phyloP scores from a whole-genome alignment of 1,140 invertebrate species.

The Popillia japonica region DNA sequence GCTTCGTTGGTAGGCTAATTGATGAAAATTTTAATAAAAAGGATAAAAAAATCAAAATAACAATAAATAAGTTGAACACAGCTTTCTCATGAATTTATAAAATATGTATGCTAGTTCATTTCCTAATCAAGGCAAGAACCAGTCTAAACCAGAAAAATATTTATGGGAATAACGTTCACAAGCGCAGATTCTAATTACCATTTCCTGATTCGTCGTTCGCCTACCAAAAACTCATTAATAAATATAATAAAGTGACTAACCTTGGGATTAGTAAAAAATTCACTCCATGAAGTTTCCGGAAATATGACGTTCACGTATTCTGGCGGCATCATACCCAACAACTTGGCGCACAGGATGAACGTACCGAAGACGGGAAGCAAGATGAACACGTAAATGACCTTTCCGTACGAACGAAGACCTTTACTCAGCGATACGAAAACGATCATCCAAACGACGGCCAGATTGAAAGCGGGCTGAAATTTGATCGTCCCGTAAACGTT shows the following conservation, averaged over 20 bases:
- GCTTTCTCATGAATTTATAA: no score
- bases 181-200: no score
- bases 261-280: conserved; percentile 84
- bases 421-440: conserved; percentile 89
- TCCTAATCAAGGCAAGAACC: not conserved
- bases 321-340: conserved; percentile 74
- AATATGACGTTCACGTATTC: conserved; percentile 74
- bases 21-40: no score
- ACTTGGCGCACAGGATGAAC: conserved; percentile 75
- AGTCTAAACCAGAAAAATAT: no score
- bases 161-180: no score
- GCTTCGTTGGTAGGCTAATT: no score
- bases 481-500: conserved; percentile 74
- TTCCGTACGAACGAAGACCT: conserved; percentile 86
- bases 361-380: conserved; percentile 77
- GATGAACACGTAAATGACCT: conserved; percentile 80
- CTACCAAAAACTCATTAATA: no score
- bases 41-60: no score
- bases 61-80: no score
- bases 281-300: conserved; percentile 78
- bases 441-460: conserved; percentile 90
- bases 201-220: no score
- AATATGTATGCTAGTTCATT: not conserved
- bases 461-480: conserved; percentile 88
- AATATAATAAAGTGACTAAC: conserved; percentile 59